phyloP scores from a whole-genome alignment of 2,888 invertebrate species.

The Zele albiditarsus region DNA sequence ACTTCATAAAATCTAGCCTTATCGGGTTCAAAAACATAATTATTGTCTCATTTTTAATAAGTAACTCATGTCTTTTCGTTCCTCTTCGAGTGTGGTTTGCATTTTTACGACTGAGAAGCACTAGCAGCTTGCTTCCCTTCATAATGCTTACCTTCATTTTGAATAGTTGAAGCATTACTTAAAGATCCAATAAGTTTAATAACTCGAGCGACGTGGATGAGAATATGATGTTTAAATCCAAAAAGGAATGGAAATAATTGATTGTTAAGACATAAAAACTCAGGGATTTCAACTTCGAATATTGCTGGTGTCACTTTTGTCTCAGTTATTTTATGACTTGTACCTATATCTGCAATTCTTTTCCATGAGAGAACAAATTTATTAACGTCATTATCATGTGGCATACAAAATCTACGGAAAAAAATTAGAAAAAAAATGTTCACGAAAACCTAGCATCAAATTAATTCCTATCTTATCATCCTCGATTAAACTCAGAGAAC shows the following conservation, averaged over 20 bases:
- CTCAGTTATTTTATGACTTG: conserved; percentile 34
- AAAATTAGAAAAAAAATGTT: conserved; percentile 42
- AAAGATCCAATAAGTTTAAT: conserved; percentile 49
- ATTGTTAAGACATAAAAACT: conserved; percentile 40
- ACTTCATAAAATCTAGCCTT: too few relatives aligned
- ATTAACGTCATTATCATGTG: conserved; percentile 32
- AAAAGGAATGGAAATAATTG: conserved; percentile 40
- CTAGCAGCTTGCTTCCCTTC: conserved; percentile 48
- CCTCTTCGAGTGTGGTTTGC: conserved; percentile 40
- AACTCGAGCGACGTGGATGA: conserved; percentile 48
- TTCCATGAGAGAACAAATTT: conserved; percentile 40
- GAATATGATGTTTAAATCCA: conserved; percentile 53
- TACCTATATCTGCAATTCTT: conserved; percentile 32
- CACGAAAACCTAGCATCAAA: conserved; percentile 44
- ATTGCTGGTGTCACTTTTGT: conserved; percentile 5
- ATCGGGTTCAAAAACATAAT: too few relatives aligned
- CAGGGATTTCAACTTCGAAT: conserved; percentile 32
- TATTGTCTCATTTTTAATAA: too few relatives aligned
- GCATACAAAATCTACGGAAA: conserved; percentile 48
- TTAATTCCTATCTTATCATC: conserved; percentile 50
- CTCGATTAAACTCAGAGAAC: conserved; percentile 40
- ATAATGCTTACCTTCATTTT: conserved; percentile 49
- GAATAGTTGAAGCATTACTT: conserved; percentile 45
- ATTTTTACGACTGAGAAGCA: conserved; percentile 46
- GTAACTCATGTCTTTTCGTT: too few relatives aligned